Evolutionary conservation across 2,888 invertebrate species (phyloP), one percentile per base, ranked within the genome.

Genomic region (Microctonus brassicae): DNA sequence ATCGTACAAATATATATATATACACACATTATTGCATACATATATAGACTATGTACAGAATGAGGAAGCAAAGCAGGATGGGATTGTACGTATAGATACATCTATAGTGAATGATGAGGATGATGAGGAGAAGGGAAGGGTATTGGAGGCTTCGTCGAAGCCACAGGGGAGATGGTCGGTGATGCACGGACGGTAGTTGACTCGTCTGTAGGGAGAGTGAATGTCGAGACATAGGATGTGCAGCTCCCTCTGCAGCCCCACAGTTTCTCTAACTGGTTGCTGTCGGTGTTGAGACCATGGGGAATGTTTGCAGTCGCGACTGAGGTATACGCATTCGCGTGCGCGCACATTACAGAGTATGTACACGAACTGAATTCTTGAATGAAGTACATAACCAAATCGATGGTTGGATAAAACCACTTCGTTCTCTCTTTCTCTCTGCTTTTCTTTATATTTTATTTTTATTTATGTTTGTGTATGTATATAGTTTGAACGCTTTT

Each of bases 261-360:
- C n/a, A n/a, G n/a, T 20, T 34, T 53, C 57, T 63, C 62, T 24
- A 67, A 36, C 20, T 55, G 47, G 42, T 72, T 72, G 66, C 58
- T 71, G 60, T 67, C 33, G 55, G n/a, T 64, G 39, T 62, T 62
- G 69, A 72, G 62, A 70, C 75, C 72, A 69, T 69, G 61, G 75
- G 72, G 76, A 77, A 77, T 77, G 75, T 74, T 77, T 73, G 76
- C 75, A 70, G 73, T 61, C 69, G 70, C 60, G 34, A 72, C 67
- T n/a, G 70, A 60, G 67, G 60, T 70, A 33, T 55, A 57, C 57
- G 53, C 39, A 39, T 39, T 39, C 39, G 39, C 39, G 13, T n/a
- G n/a, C 39, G n/a, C 39, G 39, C 39, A n/a, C n/a, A 39, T n/a
- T n/a, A n/a, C n/a, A n/a, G n/a, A n/a, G n/a, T n/a, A n/a, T n/a